Evolutionary conservation across 2,113 vertebrate genomes (phyloP).

Genomic region (Zosterops borbonicus): DNA sequence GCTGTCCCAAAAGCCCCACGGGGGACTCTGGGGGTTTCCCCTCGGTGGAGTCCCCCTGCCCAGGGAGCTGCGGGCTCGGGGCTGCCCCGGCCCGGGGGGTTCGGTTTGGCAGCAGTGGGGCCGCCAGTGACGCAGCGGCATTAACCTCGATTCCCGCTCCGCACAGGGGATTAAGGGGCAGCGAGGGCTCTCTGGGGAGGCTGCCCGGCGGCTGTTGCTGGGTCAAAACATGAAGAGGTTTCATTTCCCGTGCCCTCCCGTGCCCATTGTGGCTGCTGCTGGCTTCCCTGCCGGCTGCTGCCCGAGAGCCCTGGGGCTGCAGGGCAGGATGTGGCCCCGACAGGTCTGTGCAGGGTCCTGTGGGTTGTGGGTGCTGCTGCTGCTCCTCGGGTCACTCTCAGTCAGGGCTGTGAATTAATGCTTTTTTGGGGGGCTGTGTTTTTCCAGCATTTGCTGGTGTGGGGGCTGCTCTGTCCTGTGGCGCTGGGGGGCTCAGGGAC

Average conservation of each 20-base stretch:
- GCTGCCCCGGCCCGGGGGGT: not conserved
- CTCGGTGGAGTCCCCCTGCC: fast-evolving
- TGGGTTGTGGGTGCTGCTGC: not conserved
- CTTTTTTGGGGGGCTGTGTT: not conserved
- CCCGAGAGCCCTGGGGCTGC: not conserved
- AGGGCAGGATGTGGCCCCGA: not conserved
- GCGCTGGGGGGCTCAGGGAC: fast-evolving
- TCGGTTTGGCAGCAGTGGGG: not conserved
- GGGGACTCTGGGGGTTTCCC: not conserved
- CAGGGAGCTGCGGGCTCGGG: not conserved
- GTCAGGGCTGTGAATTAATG: fast-evolving
- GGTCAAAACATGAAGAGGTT: not conserved
- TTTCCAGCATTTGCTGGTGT: not conserved
- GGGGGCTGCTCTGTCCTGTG: not conserved
- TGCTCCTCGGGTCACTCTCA: fast-evolving
- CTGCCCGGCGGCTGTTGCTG: not conserved
- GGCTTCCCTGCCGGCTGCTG: not conserved
- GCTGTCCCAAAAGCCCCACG: not conserved
- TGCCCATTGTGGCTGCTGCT: fast-evolving
- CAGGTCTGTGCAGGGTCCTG: not conserved
- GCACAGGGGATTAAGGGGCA: conserved; percentile 48
- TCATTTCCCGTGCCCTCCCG: not conserved
- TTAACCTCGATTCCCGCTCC: conserved; percentile 50
- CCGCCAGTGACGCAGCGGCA: conserved; percentile 56
- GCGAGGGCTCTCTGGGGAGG: not conserved